Evolutionary conservation across 2,797 vertebrate species (phyloP), one percentile per base, ranked within the genome.

Genomic region (Selene dorsalis): DNA sequence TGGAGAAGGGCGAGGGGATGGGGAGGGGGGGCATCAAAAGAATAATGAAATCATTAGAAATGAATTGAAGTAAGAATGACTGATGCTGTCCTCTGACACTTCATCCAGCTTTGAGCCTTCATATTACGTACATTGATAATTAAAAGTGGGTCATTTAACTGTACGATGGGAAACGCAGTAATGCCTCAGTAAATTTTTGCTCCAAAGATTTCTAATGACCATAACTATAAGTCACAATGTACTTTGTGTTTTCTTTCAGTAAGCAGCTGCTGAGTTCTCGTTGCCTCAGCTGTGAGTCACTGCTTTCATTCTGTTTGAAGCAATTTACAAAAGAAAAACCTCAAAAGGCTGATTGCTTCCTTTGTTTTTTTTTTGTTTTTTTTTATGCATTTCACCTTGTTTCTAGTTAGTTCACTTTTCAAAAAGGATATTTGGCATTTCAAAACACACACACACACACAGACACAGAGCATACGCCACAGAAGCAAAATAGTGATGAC

Each of bases 31-130:
- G 60, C 69, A 80, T 77, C 60, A 82, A 66, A 84, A 69, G 56
- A 92, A 83, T 88, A 91, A 93, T 88, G 67, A 73, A 87, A 83
- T 83, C 83, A 85, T 88, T 85, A 82, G 75, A 84, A 84, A 86
- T 79, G 53, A 85, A 89, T 77, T 83, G 79, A 90, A 89, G 75
- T 76, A 76, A 86, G 83, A 90, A 90, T 83, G 79, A 90, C 85
- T 84, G 75, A 85, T 87, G 85, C 82, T 70, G 69, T 86, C 65
- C 38, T 66, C 63, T 71, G 79, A 86, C 43, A 32, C 80, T 84
- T 68, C 73, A 73, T 87, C 75, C 32, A 66, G 30, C 66, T 70
- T 60, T 30, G 11, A 75, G 43, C 43, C 52, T 70, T 60, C n/a
- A 60, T 59, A 38, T 70, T 43, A 3, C 43, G 26, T 73, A 61